These are phyloP conservation scores for Petrocephalus zakoni DNA, from an alignment of 2,113 vertebrate species.

Conservation along the genomic window DNA sequence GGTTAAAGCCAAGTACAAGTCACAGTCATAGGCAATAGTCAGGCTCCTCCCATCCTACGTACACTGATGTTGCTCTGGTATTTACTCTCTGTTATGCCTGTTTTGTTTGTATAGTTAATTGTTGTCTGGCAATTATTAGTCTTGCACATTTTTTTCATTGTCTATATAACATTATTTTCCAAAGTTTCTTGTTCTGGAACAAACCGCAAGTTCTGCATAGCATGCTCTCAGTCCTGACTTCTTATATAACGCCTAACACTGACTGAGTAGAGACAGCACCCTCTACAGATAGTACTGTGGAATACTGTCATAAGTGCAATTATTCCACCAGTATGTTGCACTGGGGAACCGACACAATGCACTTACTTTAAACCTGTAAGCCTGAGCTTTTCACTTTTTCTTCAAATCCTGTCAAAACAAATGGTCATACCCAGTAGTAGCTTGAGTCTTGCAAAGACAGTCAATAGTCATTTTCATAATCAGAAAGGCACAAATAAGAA, in stretches of 20 bases:
- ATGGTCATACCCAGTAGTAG: not conserved
- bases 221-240: not conserved
- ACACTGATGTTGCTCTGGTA: not conserved
- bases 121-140: not conserved
- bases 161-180: not conserved
- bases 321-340: not conserved
- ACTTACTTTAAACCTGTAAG: not conserved
- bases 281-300: not conserved
- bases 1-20: not conserved
- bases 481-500: not conserved
- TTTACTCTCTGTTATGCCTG: not conserved
- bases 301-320: not conserved
- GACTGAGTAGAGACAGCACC: not conserved
- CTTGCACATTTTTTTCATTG: not conserved
- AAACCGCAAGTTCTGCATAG: not conserved
- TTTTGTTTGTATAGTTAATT: not conserved
- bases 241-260: not conserved
- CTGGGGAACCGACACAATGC: not conserved
- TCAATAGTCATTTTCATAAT: not conserved
- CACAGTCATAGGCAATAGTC: not conserved
- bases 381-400: not conserved
- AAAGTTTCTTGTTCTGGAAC: not conserved
- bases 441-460: not conserved
- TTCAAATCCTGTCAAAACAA: not conserved
- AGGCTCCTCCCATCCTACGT: not conserved